Percentiles rank a stretch among this genome's conserved stretches.
These are phyloP conservation scores for Takifugu flavidus DNA, from an alignment of 2,113 vertebrate species.

Conservation along the genomic window DNA sequence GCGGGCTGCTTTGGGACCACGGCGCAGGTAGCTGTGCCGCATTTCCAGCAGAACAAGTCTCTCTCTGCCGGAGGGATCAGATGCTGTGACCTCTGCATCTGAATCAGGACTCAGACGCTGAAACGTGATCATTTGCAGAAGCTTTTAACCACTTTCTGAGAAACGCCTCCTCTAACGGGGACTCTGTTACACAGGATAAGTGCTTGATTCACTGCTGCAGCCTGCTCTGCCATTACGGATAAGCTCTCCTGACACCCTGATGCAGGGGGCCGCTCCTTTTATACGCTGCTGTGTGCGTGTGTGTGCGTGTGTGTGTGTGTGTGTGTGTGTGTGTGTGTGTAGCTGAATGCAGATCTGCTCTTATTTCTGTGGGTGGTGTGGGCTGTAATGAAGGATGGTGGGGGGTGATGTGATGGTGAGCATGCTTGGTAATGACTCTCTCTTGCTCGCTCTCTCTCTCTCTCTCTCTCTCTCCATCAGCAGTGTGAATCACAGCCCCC, in stretches of 20 bases:
- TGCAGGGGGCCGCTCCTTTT: slow-evolving; percentile 42
- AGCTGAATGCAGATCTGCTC: slow-evolving; percentile 18
- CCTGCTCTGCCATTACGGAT: slow-evolving; percentile 53
- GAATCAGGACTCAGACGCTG: slow-evolving; percentile 26
- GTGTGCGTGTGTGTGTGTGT: slow-evolving; percentile 13
- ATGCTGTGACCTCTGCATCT: slow-evolving; percentile 24
- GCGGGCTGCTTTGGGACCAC: too few species aligned
- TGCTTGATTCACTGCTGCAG: slow-evolving; percentile 50
- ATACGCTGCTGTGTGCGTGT: slow-evolving; percentile 20
- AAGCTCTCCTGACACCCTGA: slow-evolving; percentile 53
- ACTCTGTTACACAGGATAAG: slow-evolving; percentile 53
- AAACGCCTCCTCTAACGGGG: slow-evolving; percentile 45
- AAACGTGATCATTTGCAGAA: slow-evolving; percentile 48
- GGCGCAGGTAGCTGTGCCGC: too few species aligned
- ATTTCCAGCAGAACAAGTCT: too few species aligned
- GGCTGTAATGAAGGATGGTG: slow-evolving; percentile 40
- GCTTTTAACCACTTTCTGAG: slow-evolving; percentile 54
- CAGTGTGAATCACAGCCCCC: slow-evolving; percentile 41
- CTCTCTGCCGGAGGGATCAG: too few species aligned
- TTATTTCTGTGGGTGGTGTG: slow-evolving; percentile 45
- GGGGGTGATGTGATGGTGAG: slow-evolving; percentile 26
- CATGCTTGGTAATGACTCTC: slow-evolving; percentile 42
- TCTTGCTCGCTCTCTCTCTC: slow-evolving; percentile 10
- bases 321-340: slow-evolving; percentile 3
- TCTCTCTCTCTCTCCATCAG: slow-evolving; percentile 8